These are phyloP conservation scores for Vulpes lagopus DNA, from an alignment of 2,113 vertebrate species.

Conservation along the genomic window DNA sequence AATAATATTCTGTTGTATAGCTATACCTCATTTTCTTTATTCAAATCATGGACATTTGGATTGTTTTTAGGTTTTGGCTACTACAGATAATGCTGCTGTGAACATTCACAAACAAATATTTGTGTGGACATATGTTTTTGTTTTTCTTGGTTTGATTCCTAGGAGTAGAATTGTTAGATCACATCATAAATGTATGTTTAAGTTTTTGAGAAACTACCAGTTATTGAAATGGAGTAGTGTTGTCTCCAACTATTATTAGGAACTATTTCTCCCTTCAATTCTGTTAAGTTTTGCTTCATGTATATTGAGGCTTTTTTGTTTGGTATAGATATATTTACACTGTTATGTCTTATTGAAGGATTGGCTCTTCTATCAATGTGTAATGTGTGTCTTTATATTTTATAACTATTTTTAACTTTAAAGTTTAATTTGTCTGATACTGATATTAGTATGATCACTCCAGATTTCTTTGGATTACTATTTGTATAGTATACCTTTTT, in stretches of 20 bases:
- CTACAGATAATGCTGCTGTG: not conserved
- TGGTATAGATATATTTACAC: not conserved
- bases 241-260: not conserved
- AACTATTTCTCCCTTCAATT: not conserved
- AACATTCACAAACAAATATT: not conserved
- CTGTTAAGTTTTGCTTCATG: not conserved
- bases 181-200: not conserved
- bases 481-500: not conserved
- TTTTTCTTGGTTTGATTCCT: slow-evolving; percentile 4
- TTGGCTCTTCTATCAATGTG: not conserved
- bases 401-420: not conserved
- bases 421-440: not conserved
- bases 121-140: not conserved
- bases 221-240: not conserved
- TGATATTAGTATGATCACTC: not conserved
- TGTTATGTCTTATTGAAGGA: not conserved
- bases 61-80: not conserved
- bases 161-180: not conserved
- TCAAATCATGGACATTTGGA: not conserved
- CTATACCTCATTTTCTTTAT: not conserved
- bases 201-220: not conserved
- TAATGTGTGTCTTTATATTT: not conserved
- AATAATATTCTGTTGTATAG: not conserved
- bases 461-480: not conserved
- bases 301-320: not conserved